Base-by-base conservation (phyloP, 64 coral and sea anemone species). In the Orbicella faveolata region DNA sequence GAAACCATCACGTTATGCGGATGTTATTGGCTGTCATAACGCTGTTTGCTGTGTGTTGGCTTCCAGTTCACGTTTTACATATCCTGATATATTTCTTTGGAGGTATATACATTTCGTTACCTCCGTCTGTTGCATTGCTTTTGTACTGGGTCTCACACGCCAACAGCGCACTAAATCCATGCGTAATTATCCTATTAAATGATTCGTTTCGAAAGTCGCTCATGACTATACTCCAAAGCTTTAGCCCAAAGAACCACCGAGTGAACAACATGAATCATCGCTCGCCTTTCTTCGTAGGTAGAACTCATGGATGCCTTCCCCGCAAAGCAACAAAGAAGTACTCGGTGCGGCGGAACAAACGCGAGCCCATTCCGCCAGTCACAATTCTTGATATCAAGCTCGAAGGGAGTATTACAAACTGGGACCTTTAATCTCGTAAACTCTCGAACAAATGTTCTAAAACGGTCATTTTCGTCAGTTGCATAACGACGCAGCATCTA, bases 111-210 rank as follows among this genome's bases (percentile, higher is more conserved):
- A 76, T 37, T 9, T n/a, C 37, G 12, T 59, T 95, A 6, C 85
- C 94, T 0, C 20, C 52, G 53, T 85, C 59, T 9, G 61, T 57
- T 23, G 14, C 83, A 12, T 23, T 95, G 79, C 25, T 89, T 4
- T 89, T 95, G 61, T 85, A 92, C 17, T 80, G 79, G 73, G 39
- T 92, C 7, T 90, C 94, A 1, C 94, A 95, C 34, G 90, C 90
- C 18, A 95, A 95, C 52, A 92, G 90, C 23, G 94, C 94, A 0
- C 82, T 95, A 37, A 95, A 95, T 88, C 94, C 94, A 30, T 95
- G 89, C 25, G 66, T 95, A 16, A 81, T 92, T 23, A 89, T 95
- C 36, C 84, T 90, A 10, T 81, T 95, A 13, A 95, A 95, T 57
- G 37, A 61, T 2, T 73, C 77, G 18, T 90, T 81, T 81, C 26